These are phyloP conservation scores for Hypotaenidia philippensis DNA, from an alignment of 2,797 vertebrate species.

Conservation along the genomic window DNA sequence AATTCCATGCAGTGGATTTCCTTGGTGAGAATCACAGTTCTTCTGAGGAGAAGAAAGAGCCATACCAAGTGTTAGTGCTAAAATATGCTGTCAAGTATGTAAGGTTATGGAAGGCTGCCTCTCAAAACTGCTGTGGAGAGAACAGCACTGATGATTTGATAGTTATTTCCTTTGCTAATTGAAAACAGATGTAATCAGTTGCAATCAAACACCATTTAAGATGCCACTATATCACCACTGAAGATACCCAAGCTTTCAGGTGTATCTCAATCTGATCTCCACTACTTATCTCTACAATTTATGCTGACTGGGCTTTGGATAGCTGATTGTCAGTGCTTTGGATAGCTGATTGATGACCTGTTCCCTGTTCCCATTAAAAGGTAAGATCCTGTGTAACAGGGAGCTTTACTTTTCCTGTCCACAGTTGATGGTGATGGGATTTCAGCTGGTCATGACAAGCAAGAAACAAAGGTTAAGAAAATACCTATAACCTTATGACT, in stretches of 20 bases:
- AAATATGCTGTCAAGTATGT: conserved; percentile 37
- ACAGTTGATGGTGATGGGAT: not conserved
- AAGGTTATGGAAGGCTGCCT: conserved; percentile 24
- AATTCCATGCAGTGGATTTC: not conserved
- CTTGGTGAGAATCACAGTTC: conserved; percentile 15
- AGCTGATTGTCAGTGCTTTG: not conserved
- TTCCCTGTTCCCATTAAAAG: not conserved
- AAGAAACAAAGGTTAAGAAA: conserved; percentile 61
- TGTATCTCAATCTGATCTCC: not conserved
- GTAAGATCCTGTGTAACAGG: not conserved
- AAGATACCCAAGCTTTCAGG: not conserved
- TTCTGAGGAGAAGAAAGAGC: not conserved
- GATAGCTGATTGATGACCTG: not conserved
- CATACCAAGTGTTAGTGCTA: conserved; percentile 19
- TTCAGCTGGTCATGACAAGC: conserved; percentile 14
- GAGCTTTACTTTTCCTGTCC: not conserved
- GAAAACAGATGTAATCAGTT: conserved; percentile 32
- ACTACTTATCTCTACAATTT: not conserved
- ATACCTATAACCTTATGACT: conserved; percentile 34
- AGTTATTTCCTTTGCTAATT: conserved; percentile 26
- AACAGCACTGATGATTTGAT: conserved; percentile 18
- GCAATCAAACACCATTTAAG: conserved; percentile 5
- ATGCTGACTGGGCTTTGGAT: not conserved
- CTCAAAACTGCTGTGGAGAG: not conserved
- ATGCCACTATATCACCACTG: not conserved